Base-by-base conservation (phyloP, 2,888 invertebrate species). In the Panorpa germanica region DNA sequence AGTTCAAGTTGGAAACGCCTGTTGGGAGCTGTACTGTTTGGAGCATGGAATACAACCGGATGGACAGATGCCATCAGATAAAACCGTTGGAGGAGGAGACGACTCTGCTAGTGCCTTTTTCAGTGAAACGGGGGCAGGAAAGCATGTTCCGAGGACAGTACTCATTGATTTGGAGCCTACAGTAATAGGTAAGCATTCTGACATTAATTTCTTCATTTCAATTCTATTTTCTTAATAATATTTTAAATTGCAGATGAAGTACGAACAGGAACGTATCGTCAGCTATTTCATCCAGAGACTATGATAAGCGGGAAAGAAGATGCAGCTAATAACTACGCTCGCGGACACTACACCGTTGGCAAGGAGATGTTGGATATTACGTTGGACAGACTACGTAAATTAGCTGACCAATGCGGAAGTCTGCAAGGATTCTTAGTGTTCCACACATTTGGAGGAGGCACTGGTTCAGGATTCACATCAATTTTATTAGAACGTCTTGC, bases 301-400 rank as follows among this genome's bases (percentile, higher is more conserved):
- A n/a, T n/a, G n/a, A n/a, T n/a, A n/a, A n/a, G n/a, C n/a, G n/a
- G n/a, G n/a, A n/a, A n/a, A n/a, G n/a, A n/a, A n/a, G n/a, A n/a
- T n/a, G n/a, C n/a, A n/a, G n/a, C n/a, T n/a, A n/a, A n/a, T n/a
- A 80, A 80, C 55, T 81, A 80, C 47, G 78, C 80, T 4, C 60
- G 80, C 26, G 80, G 80, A 4, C 77, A 78, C 52, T 78, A 80
- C 58, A 74, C 76, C 40, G 70, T 77, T 34, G 75, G 78, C 19
- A 70, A 71, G 20, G 76, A 77, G 44, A 66, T 76, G 42, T 62
- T 77, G 24, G 65, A 63, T 25, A 60, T 66, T 1, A 71, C 72
- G 3, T 63, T 73, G 62, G 71, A 73, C 47, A 55, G 75, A 24
- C 56, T 78, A 32, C 56, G 76, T 36, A 76, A 72, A 45, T 48